These are phyloP conservation scores for Diachasma alloeum DNA, from an alignment of 1,140 invertebrate genomes.

Conservation along the genomic window DNA sequence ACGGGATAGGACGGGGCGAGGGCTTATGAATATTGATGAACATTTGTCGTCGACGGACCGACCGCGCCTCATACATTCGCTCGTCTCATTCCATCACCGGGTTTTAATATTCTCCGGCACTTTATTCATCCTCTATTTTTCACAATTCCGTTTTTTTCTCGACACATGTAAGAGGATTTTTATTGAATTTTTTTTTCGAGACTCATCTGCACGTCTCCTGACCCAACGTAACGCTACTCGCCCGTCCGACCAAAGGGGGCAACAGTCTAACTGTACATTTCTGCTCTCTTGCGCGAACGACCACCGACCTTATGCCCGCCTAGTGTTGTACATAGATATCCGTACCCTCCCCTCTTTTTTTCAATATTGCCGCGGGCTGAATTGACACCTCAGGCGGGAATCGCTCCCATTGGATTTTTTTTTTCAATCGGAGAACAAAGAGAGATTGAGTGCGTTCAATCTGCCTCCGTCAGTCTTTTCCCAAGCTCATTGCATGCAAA, in stretches of 20 bases:
- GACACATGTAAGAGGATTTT: not conserved
- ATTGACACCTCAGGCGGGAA: not conserved
- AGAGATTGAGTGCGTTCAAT: not conserved
- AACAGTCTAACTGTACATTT: slow-evolving; percentile 44
- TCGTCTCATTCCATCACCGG: slow-evolving; percentile 1
- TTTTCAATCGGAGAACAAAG: not conserved
- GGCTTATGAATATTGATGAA: slow-evolving; percentile 65
- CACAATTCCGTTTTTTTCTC: not conserved
- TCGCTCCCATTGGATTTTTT: not conserved
- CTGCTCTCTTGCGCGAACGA: slow-evolving; percentile 27
- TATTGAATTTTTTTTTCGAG: slow-evolving; percentile 10
- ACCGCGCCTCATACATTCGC: slow-evolving; percentile 13
- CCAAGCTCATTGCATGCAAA: not conserved
- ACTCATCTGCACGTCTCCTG: slow-evolving; percentile 31
- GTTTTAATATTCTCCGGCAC: not conserved
- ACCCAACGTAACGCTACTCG: slow-evolving; percentile 37
- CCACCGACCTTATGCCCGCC: not conserved
- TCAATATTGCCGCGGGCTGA: not conserved
- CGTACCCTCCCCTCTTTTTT: not conserved
- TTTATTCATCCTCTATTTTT: not conserved
- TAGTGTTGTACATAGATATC: slow-evolving; percentile 1
- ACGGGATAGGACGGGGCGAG: slow-evolving; percentile 40
- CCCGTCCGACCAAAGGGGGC: slow-evolving; percentile 20
- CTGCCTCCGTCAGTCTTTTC: not conserved
- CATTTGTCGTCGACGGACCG: slow-evolving; percentile 47